Evolutionary conservation across 1,140 invertebrate species (phyloP).

Genomic region (Atta colombica): DNA sequence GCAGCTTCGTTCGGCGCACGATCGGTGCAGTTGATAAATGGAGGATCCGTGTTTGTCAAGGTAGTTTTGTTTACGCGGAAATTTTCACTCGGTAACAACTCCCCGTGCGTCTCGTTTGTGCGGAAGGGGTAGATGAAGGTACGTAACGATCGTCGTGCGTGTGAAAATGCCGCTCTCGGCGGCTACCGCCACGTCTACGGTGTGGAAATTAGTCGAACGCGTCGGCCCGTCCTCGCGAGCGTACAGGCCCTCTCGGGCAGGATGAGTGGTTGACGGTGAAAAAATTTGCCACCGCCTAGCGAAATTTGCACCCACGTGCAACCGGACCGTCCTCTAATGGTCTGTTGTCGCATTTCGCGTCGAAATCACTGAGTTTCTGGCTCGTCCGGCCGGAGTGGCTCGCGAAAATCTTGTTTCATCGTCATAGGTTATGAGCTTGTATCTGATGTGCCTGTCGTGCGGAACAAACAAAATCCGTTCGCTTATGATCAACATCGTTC

Average conservation of each 20-base stretch:
- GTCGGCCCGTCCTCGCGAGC: slow-evolving; percentile 60
- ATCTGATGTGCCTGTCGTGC: slow-evolving; percentile 24
- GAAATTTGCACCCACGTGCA: neutral
- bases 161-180: slow-evolving; percentile 42
- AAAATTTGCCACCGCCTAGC: slow-evolving; percentile 39
- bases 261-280: slow-evolving; percentile 56
- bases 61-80: slow-evolving; percentile 87
- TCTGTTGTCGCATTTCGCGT: neutral
- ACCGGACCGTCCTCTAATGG: neutral
- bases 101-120: slow-evolving; percentile 81
- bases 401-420: slow-evolving; percentile 26
- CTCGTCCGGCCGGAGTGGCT: neutral
- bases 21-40: slow-evolving; percentile 85
- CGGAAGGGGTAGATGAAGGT: slow-evolving; percentile 87
- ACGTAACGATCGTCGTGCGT: slow-evolving; percentile 71
- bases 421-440: slow-evolving; percentile 74
- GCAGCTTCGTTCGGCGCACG: slow-evolving; percentile 71
- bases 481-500: neutral
- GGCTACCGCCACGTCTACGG: slow-evolving; percentile 31
- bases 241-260: slow-evolving; percentile 59
- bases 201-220: slow-evolving; percentile 53
- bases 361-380: slow-evolving; percentile 2
- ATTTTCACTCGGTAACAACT: slow-evolving; percentile 83
- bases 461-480: neutral
- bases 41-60: slow-evolving; percentile 86